Evolutionary conservation across 92 coral and sea anemone species (phyloP), one percentile per base, ranked within the genome.

Genomic region (Epizoanthus scotinus): DNA sequence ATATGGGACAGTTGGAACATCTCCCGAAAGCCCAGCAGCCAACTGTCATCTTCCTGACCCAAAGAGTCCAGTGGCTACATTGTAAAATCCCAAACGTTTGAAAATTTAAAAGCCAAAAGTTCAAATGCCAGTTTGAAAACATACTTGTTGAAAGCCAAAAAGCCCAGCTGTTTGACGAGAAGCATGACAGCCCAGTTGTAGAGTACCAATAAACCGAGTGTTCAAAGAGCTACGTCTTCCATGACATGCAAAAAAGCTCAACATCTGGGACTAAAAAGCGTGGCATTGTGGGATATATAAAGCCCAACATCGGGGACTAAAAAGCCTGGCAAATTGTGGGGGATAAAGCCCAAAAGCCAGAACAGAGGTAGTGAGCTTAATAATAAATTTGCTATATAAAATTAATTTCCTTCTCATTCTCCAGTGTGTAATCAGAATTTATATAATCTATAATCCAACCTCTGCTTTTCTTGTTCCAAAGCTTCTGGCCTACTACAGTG

Each of bases 181-280:
- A 61, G 17, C 66, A 61, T 61, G 13, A 62, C 25, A 62, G 67
- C 38, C 38, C n/a, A 0, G 18, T 29, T 52, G 62, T 71, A 50
- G 28, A 71, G n/a, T 50, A 40, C 42, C 78, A 25, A 50, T 7
- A 53, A 44, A 44, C 52, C 14, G 9, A 44, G 12, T 8, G 52
- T 47, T 47, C 78, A 27, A 13, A 27, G 70, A 64, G 70, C 70
- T 44, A n/a, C n/a, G n/a, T n/a, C n/a, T n/a, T n/a, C n/a, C n/a
- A n/a, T n/a, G n/a, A n/a, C n/a, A n/a, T n/a, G n/a, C n/a, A n/a
- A 71, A 53, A 24, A 34, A 24, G 19, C 24, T 71, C n/a, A n/a
- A 17, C 57, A 21, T n/a, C 24, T 14, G 62, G 58, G 8, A 44
- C 10, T 27, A 29, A 29, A 29, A 20, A 17, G 27, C 38, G 0